These are phyloP conservation scores for Drosophila albomicans DNA, from an alignment of 1,140 invertebrate species.

Conservation along the genomic window DNA sequence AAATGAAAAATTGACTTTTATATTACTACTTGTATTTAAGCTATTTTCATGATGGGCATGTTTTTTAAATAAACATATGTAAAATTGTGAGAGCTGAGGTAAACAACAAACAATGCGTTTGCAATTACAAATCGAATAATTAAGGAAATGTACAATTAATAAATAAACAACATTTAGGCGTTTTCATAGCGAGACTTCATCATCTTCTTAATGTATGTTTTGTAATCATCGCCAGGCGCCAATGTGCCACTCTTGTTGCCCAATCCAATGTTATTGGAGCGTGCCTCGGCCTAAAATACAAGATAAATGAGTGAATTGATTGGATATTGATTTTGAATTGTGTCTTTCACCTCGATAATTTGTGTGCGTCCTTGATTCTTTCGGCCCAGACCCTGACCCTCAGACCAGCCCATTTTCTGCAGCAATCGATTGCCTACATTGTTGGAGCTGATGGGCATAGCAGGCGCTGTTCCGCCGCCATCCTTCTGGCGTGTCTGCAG, in stretches of 20 bases:
- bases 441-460: constrained; percentile 90
- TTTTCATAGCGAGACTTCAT: constrained; percentile 93
- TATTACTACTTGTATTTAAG: constrained; percentile 29
- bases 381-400: constrained; percentile 97
- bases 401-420: constrained; percentile 99
- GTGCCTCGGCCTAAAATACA: constrained; percentile 63
- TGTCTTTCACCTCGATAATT: constrained; percentile 91
- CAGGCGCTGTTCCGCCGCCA: constrained; percentile 72
- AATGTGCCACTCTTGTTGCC: constrained; percentile 89
- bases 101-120: constrained; percentile 17
- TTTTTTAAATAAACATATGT: constrained; percentile 11
- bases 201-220: constrained; percentile 95
- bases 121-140: neutral
- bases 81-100: constrained; percentile 35
- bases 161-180: constrained; percentile 54
- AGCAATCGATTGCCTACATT: constrained; percentile 97
- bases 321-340: neutral
- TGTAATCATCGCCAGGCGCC: constrained; percentile 92
- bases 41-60: constrained; percentile 20
- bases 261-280: constrained; percentile 89
- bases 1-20: neutral
- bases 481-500: constrained; percentile 65
- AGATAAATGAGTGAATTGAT: neutral
- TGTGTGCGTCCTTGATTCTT: constrained; percentile 96
- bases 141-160: constrained; percentile 18